These are phyloP conservation scores for Salminus brasiliensis DNA, from an alignment of 2,113 vertebrate genomes.

Conservation along the genomic window DNA sequence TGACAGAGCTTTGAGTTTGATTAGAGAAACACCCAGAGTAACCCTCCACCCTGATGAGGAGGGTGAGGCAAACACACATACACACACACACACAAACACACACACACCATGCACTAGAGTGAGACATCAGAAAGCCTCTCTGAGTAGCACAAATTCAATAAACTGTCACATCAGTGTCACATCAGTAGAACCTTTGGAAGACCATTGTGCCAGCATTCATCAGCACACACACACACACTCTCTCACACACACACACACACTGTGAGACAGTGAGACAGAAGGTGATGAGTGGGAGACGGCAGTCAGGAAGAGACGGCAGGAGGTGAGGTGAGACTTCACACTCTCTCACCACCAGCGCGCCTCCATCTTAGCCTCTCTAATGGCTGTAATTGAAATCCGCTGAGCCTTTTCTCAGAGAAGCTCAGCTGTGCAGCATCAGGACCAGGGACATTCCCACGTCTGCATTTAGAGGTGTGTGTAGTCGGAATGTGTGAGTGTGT, in stretches of 20 bases:
- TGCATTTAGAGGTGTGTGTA: background rate
- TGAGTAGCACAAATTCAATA: constrained; percentile 3
- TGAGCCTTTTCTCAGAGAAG: background rate
- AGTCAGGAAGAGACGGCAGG: constrained; percentile 11
- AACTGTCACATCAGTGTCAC: background rate
- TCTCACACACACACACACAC: constrained; percentile 5
- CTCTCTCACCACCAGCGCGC: constrained; percentile 2
- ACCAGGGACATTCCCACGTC: background rate
- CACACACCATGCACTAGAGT: background rate
- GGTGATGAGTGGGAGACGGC: constrained; percentile 31
- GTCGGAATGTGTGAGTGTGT: background rate
- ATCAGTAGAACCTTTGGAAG: background rate
- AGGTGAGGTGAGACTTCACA: constrained; percentile 15
- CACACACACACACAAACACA: constrained; percentile 5
- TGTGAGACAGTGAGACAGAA: constrained; percentile 20
- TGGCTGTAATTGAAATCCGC: background rate
- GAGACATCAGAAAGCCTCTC: constrained; percentile 25
- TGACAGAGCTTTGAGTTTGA: constrained; percentile 37
- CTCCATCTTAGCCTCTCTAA: constrained; percentile 8
- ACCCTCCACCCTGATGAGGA: background rate
- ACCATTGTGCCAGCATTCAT: background rate
- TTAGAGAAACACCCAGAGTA: constrained; percentile 22
- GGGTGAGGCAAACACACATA: background rate
- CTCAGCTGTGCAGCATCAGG: background rate
- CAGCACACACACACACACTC: background rate